These are phyloP conservation scores for Pampus argenteus DNA, from an alignment of 2,797 vertebrate species.

Conservation along the genomic window DNA sequence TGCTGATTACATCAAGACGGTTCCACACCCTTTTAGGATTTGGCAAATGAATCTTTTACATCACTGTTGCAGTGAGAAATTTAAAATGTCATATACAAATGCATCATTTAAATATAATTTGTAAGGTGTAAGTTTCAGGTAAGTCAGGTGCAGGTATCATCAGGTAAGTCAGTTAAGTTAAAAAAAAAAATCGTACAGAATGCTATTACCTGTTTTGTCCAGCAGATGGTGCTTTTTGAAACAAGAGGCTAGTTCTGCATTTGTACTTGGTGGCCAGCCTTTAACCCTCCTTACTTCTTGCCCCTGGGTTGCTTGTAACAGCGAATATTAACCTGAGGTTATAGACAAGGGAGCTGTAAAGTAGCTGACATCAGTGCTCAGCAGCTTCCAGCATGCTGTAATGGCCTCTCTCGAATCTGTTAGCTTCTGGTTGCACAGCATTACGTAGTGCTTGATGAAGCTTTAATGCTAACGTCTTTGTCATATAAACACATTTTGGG, in stretches of 20 bases:
- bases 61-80: conserved; percentile 29
- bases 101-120: not conserved
- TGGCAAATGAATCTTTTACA: conserved; percentile 46
- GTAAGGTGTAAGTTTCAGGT: not conserved
- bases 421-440: conserved; percentile 69
- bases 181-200: not conserved
- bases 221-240: conserved; percentile 80
- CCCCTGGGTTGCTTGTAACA: conserved; percentile 63
- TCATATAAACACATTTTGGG: conserved; percentile 77
- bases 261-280: conserved; percentile 47
- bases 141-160: not conserved
- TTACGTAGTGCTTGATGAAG: conserved; percentile 76
- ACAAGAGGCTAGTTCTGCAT: conserved; percentile 32
- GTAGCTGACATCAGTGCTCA: conserved; percentile 78
- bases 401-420: conserved; percentile 66
- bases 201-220: conserved; percentile 59
- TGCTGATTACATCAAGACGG: conserved; percentile 33
- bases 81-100: not conserved
- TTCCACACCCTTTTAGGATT: conserved; percentile 64
- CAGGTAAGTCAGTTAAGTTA: not conserved
- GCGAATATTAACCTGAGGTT: conserved; percentile 73
- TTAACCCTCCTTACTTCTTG: conserved; percentile 45
- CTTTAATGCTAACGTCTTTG: conserved; percentile 76
- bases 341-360: conserved; percentile 70
- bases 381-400: conserved; percentile 77